phyloP scores from a whole-genome alignment of 1,140 invertebrate species.

The Subanguina moxae region DNA sequence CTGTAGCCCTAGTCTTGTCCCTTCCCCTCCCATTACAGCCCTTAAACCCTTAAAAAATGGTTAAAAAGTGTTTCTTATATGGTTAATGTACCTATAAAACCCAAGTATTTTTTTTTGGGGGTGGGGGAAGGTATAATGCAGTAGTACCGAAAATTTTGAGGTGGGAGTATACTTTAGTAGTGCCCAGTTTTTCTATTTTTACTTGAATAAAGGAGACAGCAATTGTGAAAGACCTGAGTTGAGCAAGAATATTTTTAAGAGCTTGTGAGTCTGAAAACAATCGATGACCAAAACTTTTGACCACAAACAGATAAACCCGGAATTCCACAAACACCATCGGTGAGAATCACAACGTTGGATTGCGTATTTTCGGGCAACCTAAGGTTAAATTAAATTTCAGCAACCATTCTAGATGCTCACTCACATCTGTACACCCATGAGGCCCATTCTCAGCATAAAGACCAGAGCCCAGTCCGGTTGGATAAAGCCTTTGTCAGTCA shows the following conservation, averaged over 20 bases:
- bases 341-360: slow-evolving; percentile 74
- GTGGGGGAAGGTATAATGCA: too few species aligned
- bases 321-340: slow-evolving; percentile 75
- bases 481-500: slow-evolving; percentile 45
- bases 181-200: too few species aligned
- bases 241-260: slow-evolving; percentile 64
- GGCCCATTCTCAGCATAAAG: slow-evolving; percentile 75
- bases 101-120: too few species aligned
- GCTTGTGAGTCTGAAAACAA: slow-evolving; percentile 70
- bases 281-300: slow-evolving; percentile 49
- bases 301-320: slow-evolving; percentile 72
- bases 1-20: too few species aligned
- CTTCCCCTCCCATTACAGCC: too few species aligned
- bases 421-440: slow-evolving; percentile 70
- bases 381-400: not conserved
- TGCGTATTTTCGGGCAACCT: slow-evolving; percentile 70
- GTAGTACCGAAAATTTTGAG: too few species aligned
- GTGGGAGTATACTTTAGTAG: too few species aligned
- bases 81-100: too few species aligned
- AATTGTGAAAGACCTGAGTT: slow-evolving; percentile 69
- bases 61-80: too few species aligned
- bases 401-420: slow-evolving; percentile 60
- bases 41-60: too few species aligned
- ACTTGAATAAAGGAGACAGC: slow-evolving; percentile 76
- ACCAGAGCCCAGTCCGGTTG: slow-evolving; percentile 74